These are phyloP conservation scores for Saccopteryx bilineata DNA, from an alignment of 2,113 vertebrate species.

Conservation along the genomic window DNA sequence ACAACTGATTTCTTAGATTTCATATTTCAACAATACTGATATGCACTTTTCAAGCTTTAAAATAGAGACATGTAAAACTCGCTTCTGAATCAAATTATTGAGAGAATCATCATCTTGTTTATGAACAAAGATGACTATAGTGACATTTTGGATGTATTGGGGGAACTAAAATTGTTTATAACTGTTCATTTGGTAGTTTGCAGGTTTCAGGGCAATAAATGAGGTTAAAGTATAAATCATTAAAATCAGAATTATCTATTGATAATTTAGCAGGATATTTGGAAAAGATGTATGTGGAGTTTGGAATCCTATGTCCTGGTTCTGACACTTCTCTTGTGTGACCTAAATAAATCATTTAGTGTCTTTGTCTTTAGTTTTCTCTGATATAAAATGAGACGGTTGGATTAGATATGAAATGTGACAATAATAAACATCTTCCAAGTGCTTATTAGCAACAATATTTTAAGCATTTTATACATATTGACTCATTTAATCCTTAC, in stretches of 20 bases:
- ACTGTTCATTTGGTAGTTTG: slow-evolving; percentile 24
- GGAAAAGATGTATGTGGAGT: not conserved
- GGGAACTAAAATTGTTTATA: slow-evolving; percentile 53
- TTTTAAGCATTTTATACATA: not conserved
- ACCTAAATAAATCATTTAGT: not conserved
- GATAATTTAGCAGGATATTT: not conserved
- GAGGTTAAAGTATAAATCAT: not conserved
- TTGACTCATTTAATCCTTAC: not conserved
- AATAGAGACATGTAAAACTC: slow-evolving; percentile 37
- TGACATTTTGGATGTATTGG: not conserved
- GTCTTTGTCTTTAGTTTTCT: not conserved
- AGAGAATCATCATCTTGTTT: slow-evolving; percentile 25
- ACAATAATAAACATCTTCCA: not conserved
- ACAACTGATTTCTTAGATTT: slow-evolving; percentile 57
- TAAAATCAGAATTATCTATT: slow-evolving; percentile 55
- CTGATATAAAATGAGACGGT: not conserved
- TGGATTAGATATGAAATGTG: not conserved
- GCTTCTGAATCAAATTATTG: slow-evolving; percentile 49
- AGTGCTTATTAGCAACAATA: not conserved
- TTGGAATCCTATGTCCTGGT: not conserved
- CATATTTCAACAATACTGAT: slow-evolving; percentile 65
- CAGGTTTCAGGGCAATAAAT: slow-evolving; percentile 4
- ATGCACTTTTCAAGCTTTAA: not conserved
- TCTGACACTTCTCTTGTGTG: not conserved
- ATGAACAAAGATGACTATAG: not conserved